Percentiles rank a stretch among this genome's conserved stretches.
These are phyloP conservation scores for Gavia stellata DNA, from an alignment of 2,113 vertebrate species.

Conservation along the genomic window DNA sequence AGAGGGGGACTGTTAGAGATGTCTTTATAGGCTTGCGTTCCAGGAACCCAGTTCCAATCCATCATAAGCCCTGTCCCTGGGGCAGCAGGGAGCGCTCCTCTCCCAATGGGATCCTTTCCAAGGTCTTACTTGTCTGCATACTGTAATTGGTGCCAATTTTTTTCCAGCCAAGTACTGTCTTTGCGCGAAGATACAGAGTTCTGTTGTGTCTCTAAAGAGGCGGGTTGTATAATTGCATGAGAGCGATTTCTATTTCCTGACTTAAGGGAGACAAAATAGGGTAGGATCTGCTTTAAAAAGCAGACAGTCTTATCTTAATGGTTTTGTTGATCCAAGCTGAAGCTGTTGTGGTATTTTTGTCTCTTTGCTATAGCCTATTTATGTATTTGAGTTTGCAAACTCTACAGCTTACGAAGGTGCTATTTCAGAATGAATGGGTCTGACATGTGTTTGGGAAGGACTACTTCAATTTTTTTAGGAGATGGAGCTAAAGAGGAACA, in stretches of 20 bases:
- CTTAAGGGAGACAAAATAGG: background rate
- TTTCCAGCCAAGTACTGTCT: background rate
- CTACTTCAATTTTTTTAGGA: background rate
- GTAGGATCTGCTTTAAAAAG: background rate
- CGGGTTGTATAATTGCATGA: background rate
- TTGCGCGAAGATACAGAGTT: background rate
- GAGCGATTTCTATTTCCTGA: background rate
- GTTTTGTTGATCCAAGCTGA: background rate
- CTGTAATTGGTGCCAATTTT: background rate
- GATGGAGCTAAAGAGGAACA: background rate
- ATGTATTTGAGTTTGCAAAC: background rate
- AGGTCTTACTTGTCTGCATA: background rate
- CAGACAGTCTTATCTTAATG: background rate
- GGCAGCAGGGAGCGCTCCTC: background rate
- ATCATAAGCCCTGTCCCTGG: background rate
- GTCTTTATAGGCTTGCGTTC: background rate
- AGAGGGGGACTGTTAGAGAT: background rate
- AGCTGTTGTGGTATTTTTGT: background rate
- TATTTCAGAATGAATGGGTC: background rate
- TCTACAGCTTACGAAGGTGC: background rate
- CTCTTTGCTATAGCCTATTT: background rate
- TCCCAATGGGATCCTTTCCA: background rate
- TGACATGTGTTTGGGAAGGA: background rate
- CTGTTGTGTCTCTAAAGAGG: background rate
- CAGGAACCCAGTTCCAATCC: fast-evolving